These are phyloP conservation scores for Tylochromis polylepis DNA, from an alignment of 2,113 vertebrate species.

Conservation along the genomic window DNA sequence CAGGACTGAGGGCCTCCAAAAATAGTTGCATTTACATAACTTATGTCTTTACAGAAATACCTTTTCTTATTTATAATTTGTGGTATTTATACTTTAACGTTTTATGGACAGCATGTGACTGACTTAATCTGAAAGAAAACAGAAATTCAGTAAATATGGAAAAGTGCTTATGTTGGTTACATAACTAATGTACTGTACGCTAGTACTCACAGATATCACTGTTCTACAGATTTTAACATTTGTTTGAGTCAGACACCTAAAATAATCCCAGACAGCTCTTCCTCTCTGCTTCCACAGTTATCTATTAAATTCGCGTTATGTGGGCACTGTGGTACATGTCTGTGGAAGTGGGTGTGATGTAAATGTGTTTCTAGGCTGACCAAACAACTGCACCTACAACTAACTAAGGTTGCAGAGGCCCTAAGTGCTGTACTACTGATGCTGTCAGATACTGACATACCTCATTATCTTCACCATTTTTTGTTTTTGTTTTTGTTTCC, in stretches of 20 bases:
- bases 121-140: not conserved
- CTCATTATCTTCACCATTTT: not conserved
- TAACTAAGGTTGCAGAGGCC: not conserved
- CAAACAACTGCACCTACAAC: not conserved
- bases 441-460: not conserved
- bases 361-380: not conserved
- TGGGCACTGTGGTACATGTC: not conserved
- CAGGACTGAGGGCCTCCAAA: not conserved
- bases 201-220: not conserved
- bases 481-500: not conserved
- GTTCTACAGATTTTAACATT: not conserved
- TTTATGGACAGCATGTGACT: not conserved
- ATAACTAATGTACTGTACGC: not conserved
- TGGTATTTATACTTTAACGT: not conserved
- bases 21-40: not conserved
- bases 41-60: not conserved
- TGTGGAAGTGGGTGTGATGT: not conserved
- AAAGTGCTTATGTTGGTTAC: not conserved
- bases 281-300: not conserved
- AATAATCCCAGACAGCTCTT: not conserved
- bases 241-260: not conserved
- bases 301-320: not conserved
- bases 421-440: not conserved
- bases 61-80: not conserved
- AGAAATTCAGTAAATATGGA: not conserved